Base-by-base conservation (phyloP, 2,797 vertebrate species). In the Corythornis leucogaster region DNA sequence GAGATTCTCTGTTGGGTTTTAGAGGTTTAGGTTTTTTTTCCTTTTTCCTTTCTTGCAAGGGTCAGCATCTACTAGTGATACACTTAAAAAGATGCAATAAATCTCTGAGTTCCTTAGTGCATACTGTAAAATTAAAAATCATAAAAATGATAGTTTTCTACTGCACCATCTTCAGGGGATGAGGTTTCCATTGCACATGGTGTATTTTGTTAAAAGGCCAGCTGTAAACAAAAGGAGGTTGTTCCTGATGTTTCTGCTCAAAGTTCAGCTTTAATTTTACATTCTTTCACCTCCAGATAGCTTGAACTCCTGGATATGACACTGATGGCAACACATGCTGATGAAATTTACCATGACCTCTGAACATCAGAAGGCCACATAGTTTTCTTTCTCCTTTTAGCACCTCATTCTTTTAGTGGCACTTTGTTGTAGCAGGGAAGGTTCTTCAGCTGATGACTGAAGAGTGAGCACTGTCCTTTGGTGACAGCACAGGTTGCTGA, bases 251-350 rank as follows among this genome's bases (percentile, higher is more conserved):
- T 89, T 46, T 71, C 46, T 76, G 50, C n/a, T 77, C 53, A 40
- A 55, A 82, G 53, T 70, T 92, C 80, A 87, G 45, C 45, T 94
- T 90, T 87, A 35, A 59, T 89, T 92, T 93, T 85, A 28, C 74
- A 48, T 85, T 73, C 35, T 54, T 90, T 84, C 57, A 45, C 58
- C 42, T 85, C n/a, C 15, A 42, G n/a, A 63, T 62, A 57, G n/a
- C 64, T 80, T 67, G 53, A 89, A 38, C 61, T 90, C 48, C 50
- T 30, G 31, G n/a, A 43, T 82, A 25, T 55, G 62, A 48, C 79
- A 51, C 19, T 48, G 35, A 35, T 90, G 61, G 40, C 12, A 31
- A 63, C 35, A 57, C 16, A 45, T 20, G 53, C 73, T 87, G 82
- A 66, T 87, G 87, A 77, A 61, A 77, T 92, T 91, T 92, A 35